Conservation (phyloP, 2,113 vertebrate species). For the Gallinago jamesoni region DNA sequence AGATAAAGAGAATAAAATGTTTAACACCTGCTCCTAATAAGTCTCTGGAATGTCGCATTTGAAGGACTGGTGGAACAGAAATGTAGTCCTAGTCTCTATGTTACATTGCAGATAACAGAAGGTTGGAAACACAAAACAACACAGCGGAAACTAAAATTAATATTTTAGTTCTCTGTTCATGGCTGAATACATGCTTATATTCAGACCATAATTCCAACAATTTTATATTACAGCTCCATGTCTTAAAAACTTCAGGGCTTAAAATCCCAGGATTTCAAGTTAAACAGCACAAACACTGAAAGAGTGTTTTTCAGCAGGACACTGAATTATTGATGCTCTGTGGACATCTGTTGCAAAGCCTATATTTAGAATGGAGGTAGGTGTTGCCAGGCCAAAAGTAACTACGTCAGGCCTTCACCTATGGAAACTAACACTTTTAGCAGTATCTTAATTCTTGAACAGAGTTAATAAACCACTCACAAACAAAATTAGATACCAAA, state of each 20-base stretch:
- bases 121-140: not conserved
- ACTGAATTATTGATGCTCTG: not conserved
- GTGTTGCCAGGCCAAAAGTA: not conserved
- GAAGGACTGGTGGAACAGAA: not conserved
- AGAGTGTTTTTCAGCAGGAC: not conserved
- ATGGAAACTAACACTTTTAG: not conserved
- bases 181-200: not conserved
- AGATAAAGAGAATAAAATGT: not conserved
- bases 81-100: not conserved
- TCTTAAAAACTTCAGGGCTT: not conserved
- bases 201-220: not conserved
- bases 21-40: slow-evolving; percentile 4
- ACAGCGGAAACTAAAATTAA: not conserved
- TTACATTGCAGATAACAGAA: not conserved
- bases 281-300: not conserved
- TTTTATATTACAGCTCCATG: not conserved
- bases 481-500: not conserved
- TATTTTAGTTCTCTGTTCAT: not conserved
- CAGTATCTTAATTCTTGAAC: not conserved
- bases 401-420: not conserved
- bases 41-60: not conserved
- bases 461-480: not conserved
- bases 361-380: not conserved
- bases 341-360: not conserved
- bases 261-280: not conserved